Base-by-base conservation (phyloP, 92 coral and sea anemone genomes). In the Bergia sp. region DNA sequence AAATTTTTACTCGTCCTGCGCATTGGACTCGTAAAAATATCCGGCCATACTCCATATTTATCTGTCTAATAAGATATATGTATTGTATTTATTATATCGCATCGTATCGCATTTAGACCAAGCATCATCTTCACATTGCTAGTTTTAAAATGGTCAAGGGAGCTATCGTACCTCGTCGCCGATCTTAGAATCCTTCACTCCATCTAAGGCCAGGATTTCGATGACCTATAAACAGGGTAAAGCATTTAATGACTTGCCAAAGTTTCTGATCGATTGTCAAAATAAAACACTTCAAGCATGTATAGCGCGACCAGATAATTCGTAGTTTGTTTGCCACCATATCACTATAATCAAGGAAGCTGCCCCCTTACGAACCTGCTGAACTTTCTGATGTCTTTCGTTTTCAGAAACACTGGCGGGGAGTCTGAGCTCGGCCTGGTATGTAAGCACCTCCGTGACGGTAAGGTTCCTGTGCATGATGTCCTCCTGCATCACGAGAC, bases 401-500 rank as follows among this genome's bases (percentile, higher is more conserved):
- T 13, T 38, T 38, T 15, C 39, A 37, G 85, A 15, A 8, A 71
- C 87, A 71, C 76, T 82, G 21, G 92, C 65, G 36, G 94, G 90
- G 49, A 92, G 87, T 55, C 94, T 89, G 21, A 92, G 81, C 53
- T 86, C 85, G 21, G 94, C 92, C 77, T 92, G 94, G 64, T 89
- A 92, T 38, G 85, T 75, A 43, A 92, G 66, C 10, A 92, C 92
- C 61, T 92, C 94, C 29, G 84, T 75, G 3, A 92, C 94, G 1
- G 92, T 92, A 16, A 92, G 89, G 72, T 86, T 90, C 40, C 94
- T 86, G 89, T 92, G 94, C 94, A 92, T 92, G 44, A 89, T 90
- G 55, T 92, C 94, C 39, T 92, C 94, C 94, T 92, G 76, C 57
- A 82, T 21, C 37, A 43, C 43, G 42, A 11, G 58, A 53, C 58